A percentile compares a stretch with the other conserved stretches of the same genome.
Evolutionary conservation across 2,113 vertebrate species (phyloP).

Genomic region (Petrocephalus zakoni): DNA sequence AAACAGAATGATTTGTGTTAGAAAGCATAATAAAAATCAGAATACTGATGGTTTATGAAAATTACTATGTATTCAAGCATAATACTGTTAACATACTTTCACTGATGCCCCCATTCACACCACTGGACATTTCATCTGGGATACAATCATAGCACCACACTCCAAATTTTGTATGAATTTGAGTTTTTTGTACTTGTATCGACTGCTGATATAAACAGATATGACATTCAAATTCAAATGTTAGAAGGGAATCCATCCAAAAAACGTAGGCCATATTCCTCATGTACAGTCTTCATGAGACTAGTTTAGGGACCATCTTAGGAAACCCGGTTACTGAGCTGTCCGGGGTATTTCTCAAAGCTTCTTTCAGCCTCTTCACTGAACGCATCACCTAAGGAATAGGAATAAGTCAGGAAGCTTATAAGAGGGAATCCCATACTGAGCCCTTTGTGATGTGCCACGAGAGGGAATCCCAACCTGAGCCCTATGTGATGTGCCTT

Average conservation of each 20-base stretch:
- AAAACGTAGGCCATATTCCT: background rate
- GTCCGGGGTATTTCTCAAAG: slow-evolving; percentile 91
- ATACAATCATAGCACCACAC: background rate
- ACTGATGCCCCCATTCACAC: background rate
- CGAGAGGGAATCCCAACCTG: background rate
- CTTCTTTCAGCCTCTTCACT: slow-evolving; percentile 86
- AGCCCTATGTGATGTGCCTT: background rate
- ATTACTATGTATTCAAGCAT: background rate
- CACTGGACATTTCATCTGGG: background rate
- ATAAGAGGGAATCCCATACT: background rate
- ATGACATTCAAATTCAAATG: background rate
- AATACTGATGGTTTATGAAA: background rate
- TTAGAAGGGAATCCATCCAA: background rate
- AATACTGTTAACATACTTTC: background rate
- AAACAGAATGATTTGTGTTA: background rate
- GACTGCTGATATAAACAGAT: background rate
- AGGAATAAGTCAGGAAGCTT: background rate
- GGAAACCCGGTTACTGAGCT: slow-evolving; percentile 89
- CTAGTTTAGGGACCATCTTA: slow-evolving; percentile 45
- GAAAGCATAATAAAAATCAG: background rate
- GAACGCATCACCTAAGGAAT: slow-evolving; percentile 78
- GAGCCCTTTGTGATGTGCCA: background rate
- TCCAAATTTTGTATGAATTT: background rate
- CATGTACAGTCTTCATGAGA: background rate
- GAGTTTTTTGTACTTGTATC: background rate